These are phyloP conservation scores for Mallotus villosus DNA, from an alignment of 2,797 vertebrate genomes.

Conservation along the genomic window DNA sequence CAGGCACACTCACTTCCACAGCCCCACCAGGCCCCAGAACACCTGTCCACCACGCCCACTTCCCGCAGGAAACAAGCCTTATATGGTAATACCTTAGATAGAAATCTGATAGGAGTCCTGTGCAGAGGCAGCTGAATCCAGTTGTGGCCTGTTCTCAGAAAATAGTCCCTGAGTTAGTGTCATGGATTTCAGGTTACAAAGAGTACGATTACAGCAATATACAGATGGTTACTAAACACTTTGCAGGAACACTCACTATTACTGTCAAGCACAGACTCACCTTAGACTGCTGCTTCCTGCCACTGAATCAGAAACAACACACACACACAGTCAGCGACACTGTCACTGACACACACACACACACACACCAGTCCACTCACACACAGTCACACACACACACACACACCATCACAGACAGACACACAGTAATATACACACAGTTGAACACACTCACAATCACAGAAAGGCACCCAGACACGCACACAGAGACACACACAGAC, in stretches of 20 bases:
- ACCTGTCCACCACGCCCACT: slow-evolving; percentile 28
- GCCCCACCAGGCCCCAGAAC: slow-evolving; percentile 1
- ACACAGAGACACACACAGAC: slow-evolving; percentile 10
- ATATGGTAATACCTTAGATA: slow-evolving; percentile 41
- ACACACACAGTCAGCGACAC: background rate
- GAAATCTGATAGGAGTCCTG: background rate
- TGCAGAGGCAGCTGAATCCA: background rate
- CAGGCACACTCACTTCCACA: slow-evolving; percentile 14
- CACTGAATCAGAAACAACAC: slow-evolving; percentile 26
- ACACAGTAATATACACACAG: background rate
- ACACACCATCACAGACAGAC: slow-evolving; percentile 32
- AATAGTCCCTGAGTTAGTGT: no score
- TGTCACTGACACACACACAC: slow-evolving; percentile 7
- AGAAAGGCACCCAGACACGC: slow-evolving; percentile 23
- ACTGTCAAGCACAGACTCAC: slow-evolving; percentile 21
- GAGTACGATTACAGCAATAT: background rate
- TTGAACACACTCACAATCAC: background rate
- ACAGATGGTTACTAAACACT: background rate
- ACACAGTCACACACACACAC: no score
- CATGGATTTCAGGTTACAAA: no score
- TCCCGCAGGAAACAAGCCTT: slow-evolving; percentile 49
- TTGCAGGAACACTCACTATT: slow-evolving; percentile 27
- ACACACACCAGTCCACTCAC: slow-evolving; percentile 8
- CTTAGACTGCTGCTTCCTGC: slow-evolving; percentile 17
- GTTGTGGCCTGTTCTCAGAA: background rate